phyloP scores from a whole-genome alignment of 2,888 invertebrate genomes.

The Thecophora atra region DNA sequence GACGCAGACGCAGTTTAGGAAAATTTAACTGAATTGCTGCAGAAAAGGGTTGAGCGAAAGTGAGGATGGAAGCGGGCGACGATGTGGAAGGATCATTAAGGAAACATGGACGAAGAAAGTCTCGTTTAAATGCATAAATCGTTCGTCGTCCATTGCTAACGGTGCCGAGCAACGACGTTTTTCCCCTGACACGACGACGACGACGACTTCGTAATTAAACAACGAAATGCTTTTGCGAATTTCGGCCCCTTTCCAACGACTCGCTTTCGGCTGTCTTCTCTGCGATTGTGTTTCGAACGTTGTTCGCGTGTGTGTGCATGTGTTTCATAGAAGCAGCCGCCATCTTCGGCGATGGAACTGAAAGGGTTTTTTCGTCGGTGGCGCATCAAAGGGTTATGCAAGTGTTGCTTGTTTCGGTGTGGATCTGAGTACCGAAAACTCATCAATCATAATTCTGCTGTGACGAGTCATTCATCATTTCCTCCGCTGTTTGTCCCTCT shows the following conservation, averaged over 20 bases:
- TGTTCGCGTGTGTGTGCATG: constrained; percentile 7
- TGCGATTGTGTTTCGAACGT: neutral
- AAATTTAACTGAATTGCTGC: too few species aligned
- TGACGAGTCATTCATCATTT: constrained; percentile 28
- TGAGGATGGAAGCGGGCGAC: too few species aligned
- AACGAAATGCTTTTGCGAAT: constrained; percentile 33
- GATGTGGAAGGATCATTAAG: constrained; percentile 9
- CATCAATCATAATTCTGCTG: constrained; percentile 34
- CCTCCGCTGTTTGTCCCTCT: neutral
- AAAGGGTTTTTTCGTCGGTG: constrained; percentile 1
- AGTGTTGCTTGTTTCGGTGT: constrained; percentile 22
- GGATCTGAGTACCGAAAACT: constrained; percentile 8
- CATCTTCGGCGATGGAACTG: constrained; percentile 21
- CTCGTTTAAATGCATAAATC: constrained; percentile 29
- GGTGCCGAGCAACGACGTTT: neutral
- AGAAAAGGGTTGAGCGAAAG: too few species aligned
- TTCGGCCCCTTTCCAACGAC: constrained; percentile 7
- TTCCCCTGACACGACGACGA: neutral
- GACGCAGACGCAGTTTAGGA: neutral
- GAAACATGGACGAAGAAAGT: neutral
- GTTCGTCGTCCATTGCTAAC: neutral
- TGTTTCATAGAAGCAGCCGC: constrained; percentile 13
- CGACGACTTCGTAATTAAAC: constrained; percentile 22
- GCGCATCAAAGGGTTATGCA: constrained; percentile 26
- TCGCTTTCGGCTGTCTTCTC: neutral